Base-by-base conservation (phyloP, 2,797 vertebrate genomes). In the Peromyscus nudipes region DNA sequence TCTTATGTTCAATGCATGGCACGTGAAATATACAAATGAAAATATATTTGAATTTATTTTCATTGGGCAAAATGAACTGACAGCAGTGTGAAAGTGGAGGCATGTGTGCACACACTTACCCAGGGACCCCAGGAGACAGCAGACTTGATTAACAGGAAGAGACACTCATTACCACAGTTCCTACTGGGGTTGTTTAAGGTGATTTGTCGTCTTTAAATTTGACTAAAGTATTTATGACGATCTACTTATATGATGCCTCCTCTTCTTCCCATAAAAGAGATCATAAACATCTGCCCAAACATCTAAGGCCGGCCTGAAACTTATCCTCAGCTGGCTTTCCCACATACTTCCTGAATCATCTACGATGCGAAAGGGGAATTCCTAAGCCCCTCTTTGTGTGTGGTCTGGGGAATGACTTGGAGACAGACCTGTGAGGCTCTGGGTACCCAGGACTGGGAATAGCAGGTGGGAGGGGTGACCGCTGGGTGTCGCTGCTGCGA, bases 401-500 rank as follows among this genome's bases (percentile, higher is more conserved):
- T 75, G 95, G 95, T 88, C 96, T 16, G 29, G 46, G 43, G 7
- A 46, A 27, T 7, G 46, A 40, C 21, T 1, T 29, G 31, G 31
- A 75, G 12, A 67, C 19, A 62, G 21, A 0, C 16, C n/a, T 0
- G 64, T 0, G 13, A 27, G 46, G 65, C 49, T 27, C 17, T 21
- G 49, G 64, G 25, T 40, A 57, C 34, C 67, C 31, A 14, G 83
- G 19, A 49, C 62, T 5, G 0, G 80, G 37, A 34, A 65, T 65
- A 49, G 67, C 25, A 40, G 19, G 90, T 27, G 29, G 37, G 4
- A 11, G 3, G n/a, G 25, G 23, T 60, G 57, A 3, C 93, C 92
- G 31, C 85, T 25, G 52, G 95, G 94, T 27, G 93, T 55, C 82
- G 73, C 87, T 60, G 96, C 89, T 1, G 40, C 27, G 9, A 6